A percentile compares a stretch with the other conserved stretches of the same genome.
These are phyloP conservation scores for Ophthalmolycus amberensis DNA, from an alignment of 2,113 vertebrate genomes.

Conservation along the genomic window DNA sequence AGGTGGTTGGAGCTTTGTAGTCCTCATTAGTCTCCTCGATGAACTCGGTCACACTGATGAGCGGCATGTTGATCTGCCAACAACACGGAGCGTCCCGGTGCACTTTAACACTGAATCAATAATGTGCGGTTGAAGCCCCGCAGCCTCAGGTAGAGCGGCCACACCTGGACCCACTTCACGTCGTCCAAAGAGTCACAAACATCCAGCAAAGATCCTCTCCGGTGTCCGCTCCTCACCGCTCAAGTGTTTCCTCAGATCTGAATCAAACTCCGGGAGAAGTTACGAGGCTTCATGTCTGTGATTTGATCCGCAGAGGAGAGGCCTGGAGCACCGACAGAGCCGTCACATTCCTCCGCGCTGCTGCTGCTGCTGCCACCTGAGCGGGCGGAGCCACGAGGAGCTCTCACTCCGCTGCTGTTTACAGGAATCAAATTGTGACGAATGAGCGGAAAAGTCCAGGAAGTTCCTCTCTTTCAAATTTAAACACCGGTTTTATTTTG, in stretches of 20 bases:
- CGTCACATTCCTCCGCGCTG: background rate
- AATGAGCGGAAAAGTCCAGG: background rate
- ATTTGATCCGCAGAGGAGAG: background rate
- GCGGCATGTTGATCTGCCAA: conserved; percentile 78
- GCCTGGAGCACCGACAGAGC: background rate
- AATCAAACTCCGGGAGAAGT: background rate
- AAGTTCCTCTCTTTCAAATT: background rate
- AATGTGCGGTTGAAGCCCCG: too few species aligned
- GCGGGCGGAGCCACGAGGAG: background rate
- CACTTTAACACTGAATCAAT: too few species aligned
- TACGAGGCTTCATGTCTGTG: background rate
- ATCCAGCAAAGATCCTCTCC: conserved; percentile 3
- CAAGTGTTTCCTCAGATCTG: background rate
- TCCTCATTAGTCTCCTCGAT: conserved; percentile 93
- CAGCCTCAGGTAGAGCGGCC: background rate
- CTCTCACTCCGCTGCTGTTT: conserved; percentile 21
- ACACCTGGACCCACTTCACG: conserved; percentile 29
- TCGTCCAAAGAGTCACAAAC: too few species aligned
- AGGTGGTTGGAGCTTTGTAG: conserved; percentile 95
- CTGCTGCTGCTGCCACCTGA: background rate
- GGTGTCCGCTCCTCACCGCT: background rate
- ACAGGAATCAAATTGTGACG: background rate
- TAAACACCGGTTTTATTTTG: too few species aligned
- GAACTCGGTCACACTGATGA: conserved; percentile 92
- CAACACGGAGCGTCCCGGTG: too few species aligned